These are phyloP conservation scores for Spheniscus mendiculus DNA, from an alignment of 2,113 vertebrate genomes.

Conservation along the genomic window DNA sequence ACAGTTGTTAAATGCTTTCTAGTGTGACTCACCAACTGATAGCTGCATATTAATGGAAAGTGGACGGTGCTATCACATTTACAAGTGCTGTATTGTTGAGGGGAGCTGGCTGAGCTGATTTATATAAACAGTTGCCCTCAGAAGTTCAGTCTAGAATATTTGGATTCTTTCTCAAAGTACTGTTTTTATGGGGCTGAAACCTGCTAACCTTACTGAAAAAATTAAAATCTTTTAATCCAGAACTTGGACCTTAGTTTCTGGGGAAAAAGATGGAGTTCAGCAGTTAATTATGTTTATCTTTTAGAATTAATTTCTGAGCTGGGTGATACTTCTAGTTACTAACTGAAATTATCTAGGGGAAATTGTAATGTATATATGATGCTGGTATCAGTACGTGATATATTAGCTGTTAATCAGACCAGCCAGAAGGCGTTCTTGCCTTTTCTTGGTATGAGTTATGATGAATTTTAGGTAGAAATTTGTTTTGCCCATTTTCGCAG, in stretches of 20 bases:
- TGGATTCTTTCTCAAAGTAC: not conserved
- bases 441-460: not conserved
- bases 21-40: slow-evolving; percentile 55
- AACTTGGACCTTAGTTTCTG: not conserved
- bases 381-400: not conserved
- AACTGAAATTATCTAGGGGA: not conserved
- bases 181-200: not conserved
- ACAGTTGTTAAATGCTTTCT: slow-evolving; percentile 42
- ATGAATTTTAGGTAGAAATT: not conserved
- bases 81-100: slow-evolving; percentile 19
- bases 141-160: not conserved
- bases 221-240: not conserved
- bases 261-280: not conserved
- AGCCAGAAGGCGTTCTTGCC: not conserved
- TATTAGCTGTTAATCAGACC: not conserved
- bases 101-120: not conserved
- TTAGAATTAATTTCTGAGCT: not conserved
- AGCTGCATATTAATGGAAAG: slow-evolving; percentile 37
- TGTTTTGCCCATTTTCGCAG: not conserved
- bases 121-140: not conserved
- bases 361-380: not conserved
- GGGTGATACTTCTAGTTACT: not conserved
- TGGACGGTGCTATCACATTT: not conserved
- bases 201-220: not conserved
- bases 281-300: not conserved